Evolutionary conservation across 2,797 vertebrate species (phyloP).

Genomic region (Microcaecilia unicolor): DNA sequence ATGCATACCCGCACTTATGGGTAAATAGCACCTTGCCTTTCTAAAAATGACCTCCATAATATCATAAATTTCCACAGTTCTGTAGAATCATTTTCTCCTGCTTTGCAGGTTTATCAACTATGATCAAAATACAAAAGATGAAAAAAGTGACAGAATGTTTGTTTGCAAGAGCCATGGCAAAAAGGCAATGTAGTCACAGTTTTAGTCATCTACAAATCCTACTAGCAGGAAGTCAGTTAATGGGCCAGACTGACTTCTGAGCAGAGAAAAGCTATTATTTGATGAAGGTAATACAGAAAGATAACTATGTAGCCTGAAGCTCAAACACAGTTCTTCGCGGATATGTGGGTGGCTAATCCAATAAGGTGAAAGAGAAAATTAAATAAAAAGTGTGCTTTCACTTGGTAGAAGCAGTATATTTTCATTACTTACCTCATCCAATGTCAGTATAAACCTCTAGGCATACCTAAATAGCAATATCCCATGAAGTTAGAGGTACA

Average conservation of each 20-base stretch:
- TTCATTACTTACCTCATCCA: slow-evolving; percentile 19
- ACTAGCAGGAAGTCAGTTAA: slow-evolving; percentile 25
- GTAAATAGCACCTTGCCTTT: too few relatives aligned
- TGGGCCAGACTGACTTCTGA: slow-evolving; percentile 17
- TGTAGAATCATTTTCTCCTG: too few relatives aligned
- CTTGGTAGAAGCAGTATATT: slow-evolving; percentile 37
- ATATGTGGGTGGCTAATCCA: slow-evolving; percentile 27
- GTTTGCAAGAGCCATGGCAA: too few relatives aligned
- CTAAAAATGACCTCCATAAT: too few relatives aligned
- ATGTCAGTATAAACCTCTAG: slow-evolving; percentile 36
- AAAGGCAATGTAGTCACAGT: too few relatives aligned
- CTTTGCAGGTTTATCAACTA: too few relatives aligned
- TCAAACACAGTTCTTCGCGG: slow-evolving; percentile 32
- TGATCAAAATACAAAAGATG: too few relatives aligned
- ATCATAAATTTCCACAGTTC: too few relatives aligned
- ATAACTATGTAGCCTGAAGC: slow-evolving; percentile 29
- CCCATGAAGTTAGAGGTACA: neutral
- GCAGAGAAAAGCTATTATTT: slow-evolving; percentile 20
- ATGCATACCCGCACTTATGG: too few relatives aligned
- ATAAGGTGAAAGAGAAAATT: slow-evolving; percentile 39
- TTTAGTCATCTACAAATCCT: slow-evolving; percentile 13
- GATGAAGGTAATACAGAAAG: slow-evolving; percentile 20
- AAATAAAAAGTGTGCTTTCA: slow-evolving; percentile 40
- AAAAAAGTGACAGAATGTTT: too few relatives aligned
- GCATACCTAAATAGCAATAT: slow-evolving; percentile 38